Evolutionary conservation across 1,140 invertebrate species (phyloP).

Genomic region (Drosophila tsacasi): DNA sequence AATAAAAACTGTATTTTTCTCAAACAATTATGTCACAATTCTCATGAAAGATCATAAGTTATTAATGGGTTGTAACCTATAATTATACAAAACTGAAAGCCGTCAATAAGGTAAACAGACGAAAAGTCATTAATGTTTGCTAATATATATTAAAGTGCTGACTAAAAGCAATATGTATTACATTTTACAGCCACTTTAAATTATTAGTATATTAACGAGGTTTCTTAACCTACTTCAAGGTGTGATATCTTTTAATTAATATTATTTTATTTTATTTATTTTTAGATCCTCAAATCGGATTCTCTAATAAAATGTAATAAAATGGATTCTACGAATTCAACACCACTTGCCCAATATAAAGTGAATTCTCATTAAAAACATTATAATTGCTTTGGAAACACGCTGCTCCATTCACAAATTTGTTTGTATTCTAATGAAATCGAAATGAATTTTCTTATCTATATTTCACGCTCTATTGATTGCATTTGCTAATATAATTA

Average conservation of each 20-base stretch:
- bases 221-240: background rate
- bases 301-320: too few relatives aligned
- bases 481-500: slow-evolving; percentile 4
- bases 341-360: background rate
- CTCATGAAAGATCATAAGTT: background rate
- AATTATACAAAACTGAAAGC: background rate
- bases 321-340: background rate
- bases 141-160: background rate
- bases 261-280: background rate
- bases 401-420: slow-evolving; percentile 7
- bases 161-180: background rate
- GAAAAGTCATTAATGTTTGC: background rate
- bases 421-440: slow-evolving; percentile 7
- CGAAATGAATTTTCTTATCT: slow-evolving; percentile 23
- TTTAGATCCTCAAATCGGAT: background rate
- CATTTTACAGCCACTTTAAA: background rate
- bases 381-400: background rate
- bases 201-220: background rate
- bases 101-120: background rate
- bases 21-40: background rate
- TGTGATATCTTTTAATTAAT: background rate
- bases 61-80: background rate
- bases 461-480: slow-evolving; percentile 24
- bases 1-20: too few relatives aligned
- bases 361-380: background rate